Base-by-base conservation (phyloP, 2,888 invertebrate species). In the Hecatera dysodea region DNA sequence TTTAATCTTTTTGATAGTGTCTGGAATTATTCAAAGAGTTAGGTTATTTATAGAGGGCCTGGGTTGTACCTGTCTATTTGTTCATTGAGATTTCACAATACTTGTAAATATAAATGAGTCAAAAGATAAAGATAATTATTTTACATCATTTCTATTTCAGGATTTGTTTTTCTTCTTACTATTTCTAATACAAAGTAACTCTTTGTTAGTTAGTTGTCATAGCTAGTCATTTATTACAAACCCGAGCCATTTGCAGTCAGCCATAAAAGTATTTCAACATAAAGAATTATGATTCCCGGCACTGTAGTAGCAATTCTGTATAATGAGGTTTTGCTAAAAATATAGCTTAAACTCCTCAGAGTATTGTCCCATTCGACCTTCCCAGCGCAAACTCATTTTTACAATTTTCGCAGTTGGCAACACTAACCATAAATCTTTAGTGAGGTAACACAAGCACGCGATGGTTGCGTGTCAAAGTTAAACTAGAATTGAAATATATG, bases 381-480 rank as follows among this genome's bases (percentile, higher is more conserved):
- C 52, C 22, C 24, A 69, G 69, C 59, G 29, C 46, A 61, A 71
- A 68, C 67, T 67, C 60, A 71, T 78, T 81, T 70, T 74, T 71
- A 66, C 27, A 36, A 63, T 75, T 74, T 81, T 83, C 68, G 24
- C 71, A 63, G 70, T 69, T 84, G 53, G 76, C 46, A 80, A 78
- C 67, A 75, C 61, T 69, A 55, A 77, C 67, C 44, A 78, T 80
- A 75, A 82, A 75, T 72, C 63, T 82, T 73, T 78, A 66, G 74
- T 82, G 75, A 63, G 64, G 75, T 60, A 78, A 75, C 67, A 75
- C 75, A 11, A 46, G 55, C 85, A 84, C 84, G 85, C 85, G 57
- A 83, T 57, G 65, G 56, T 84, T 75, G 83, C 84, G 75, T 84
- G 84, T 62, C 57, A 70, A 68, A 75, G 60, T 69, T 66, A 75